A percentile compares a stretch with the other conserved stretches of the same genome.
Evolutionary conservation across 2,888 invertebrate species (phyloP).

Genomic region (Lottia scabra): DNA sequence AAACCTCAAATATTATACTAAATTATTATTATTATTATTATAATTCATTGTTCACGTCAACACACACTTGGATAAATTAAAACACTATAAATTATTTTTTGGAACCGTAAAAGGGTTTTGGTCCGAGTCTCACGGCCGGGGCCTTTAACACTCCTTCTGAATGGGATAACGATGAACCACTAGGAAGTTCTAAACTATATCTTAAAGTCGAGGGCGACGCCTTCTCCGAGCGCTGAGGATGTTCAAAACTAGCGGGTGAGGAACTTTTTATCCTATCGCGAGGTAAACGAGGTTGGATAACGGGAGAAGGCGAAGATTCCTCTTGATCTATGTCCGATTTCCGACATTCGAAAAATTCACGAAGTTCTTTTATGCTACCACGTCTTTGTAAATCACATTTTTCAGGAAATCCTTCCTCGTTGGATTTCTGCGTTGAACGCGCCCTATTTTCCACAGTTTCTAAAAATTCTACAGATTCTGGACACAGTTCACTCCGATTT

Average conservation of each 20-base stretch:
- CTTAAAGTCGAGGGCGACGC: conserved; percentile 11
- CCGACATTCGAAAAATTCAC: conserved; percentile 54
- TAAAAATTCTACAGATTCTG: neutral
- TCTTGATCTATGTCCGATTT: conserved; percentile 17
- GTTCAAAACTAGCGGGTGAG: conserved; percentile 32
- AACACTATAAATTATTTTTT: conserved; percentile 28
- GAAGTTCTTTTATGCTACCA: conserved; percentile 62
- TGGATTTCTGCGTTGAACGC: neutral
- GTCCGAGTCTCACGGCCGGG: conserved; percentile 54
- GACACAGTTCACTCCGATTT: conserved; percentile 20
- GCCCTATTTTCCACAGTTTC: neutral
- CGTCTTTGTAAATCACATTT: conserved; percentile 45
- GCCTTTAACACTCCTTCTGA: conserved; percentile 34
- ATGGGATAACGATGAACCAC: conserved; percentile 23
- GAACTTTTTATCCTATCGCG: conserved; percentile 40
- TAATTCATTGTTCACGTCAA: too few relatives aligned
- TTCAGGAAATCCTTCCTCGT: conserved; percentile 23
- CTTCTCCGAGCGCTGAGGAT: conserved; percentile 12
- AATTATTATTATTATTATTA: too few relatives aligned
- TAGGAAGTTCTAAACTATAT: conserved; percentile 49
- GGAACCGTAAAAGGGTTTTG: conserved; percentile 62
- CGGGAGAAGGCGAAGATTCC: conserved; percentile 16
- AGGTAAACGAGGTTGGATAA: conserved; percentile 25
- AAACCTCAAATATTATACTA: neutral
- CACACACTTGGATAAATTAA: neutral